These are phyloP conservation scores for Lasioglossum villosulum DNA, from an alignment of 2,888 invertebrate species.

Conservation along the genomic window DNA sequence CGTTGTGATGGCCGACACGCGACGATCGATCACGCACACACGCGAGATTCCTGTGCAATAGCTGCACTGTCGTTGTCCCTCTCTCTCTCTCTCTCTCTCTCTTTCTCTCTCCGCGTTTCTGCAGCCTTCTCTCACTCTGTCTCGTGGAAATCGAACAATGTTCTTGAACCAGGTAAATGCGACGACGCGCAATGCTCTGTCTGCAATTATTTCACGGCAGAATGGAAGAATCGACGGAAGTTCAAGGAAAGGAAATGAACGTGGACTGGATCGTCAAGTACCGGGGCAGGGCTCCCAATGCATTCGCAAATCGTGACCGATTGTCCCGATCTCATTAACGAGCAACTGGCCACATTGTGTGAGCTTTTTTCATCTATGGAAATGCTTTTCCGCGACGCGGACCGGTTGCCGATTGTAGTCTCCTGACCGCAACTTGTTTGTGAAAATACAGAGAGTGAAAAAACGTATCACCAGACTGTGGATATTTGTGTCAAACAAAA, in stretches of 20 bases:
- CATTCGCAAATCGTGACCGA: conserved; percentile 46
- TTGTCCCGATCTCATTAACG: conserved; percentile 28
- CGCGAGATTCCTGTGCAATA: conserved; percentile 55
- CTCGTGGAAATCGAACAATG: conserved; percentile 27
- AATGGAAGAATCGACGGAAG: conserved; percentile 24
- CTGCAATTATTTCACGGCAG: conserved; percentile 17
- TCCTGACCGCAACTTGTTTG: not conserved
- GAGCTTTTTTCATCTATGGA: not conserved
- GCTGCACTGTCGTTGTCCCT: conserved; percentile 2
- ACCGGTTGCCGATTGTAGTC: not conserved
- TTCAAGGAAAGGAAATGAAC: conserved; percentile 15
- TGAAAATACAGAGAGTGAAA: not conserved
- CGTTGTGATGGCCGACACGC: conserved; percentile 69
- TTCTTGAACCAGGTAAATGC: conserved; percentile 48
- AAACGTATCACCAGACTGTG: not conserved
- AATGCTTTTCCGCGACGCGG: conserved; percentile 1
- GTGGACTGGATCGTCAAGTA: conserved; percentile 6
- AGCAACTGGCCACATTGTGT: conserved; percentile 3
- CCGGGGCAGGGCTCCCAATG: conserved; percentile 15
- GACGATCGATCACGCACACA: conserved; percentile 77
- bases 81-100: not conserved
- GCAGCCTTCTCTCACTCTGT: not conserved
- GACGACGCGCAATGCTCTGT: conserved; percentile 37
- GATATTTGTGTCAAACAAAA: not conserved
- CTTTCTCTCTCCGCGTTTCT: not conserved